Percentiles rank a stretch among this genome's conserved stretches.
phyloP scores from a whole-genome alignment of 2,797 vertebrate species.

The Delichon dasypus region DNA sequence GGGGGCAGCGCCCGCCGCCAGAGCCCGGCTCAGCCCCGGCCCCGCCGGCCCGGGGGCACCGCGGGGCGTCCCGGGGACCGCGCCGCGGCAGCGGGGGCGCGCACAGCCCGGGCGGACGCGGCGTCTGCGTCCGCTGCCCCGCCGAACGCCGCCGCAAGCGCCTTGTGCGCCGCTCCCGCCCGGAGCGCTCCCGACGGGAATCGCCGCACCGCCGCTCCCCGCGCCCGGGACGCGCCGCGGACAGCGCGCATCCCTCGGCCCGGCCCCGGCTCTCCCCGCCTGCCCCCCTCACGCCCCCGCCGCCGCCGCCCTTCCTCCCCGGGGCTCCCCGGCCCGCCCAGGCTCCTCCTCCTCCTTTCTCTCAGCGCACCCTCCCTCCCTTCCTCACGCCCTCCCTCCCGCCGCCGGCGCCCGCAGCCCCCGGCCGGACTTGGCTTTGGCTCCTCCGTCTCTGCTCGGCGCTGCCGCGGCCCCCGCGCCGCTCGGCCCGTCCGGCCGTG shows the following conservation, averaged over 20 bases:
- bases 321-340: background rate
- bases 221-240: background rate
- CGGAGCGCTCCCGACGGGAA: background rate
- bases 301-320: background rate
- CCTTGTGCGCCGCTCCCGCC: no score
- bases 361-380: background rate
- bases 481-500: background rate
- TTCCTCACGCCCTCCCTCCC: background rate
- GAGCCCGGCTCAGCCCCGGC: background rate
- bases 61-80: background rate
- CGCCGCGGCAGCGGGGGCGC: accelerated
- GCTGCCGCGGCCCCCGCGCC: background rate
- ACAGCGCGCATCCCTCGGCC: background rate
- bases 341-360: background rate
- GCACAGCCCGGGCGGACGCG: accelerated
- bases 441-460: background rate
- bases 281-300: background rate
- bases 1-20: background rate
- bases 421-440: background rate
- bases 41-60: no score
- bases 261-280: background rate
- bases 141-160: background rate
- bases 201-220: background rate
- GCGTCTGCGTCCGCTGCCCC: background rate
- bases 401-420: background rate